Evolutionary conservation across 2,113 vertebrate species (phyloP).

Genomic region (Cyprinodon brontotheroides): DNA sequence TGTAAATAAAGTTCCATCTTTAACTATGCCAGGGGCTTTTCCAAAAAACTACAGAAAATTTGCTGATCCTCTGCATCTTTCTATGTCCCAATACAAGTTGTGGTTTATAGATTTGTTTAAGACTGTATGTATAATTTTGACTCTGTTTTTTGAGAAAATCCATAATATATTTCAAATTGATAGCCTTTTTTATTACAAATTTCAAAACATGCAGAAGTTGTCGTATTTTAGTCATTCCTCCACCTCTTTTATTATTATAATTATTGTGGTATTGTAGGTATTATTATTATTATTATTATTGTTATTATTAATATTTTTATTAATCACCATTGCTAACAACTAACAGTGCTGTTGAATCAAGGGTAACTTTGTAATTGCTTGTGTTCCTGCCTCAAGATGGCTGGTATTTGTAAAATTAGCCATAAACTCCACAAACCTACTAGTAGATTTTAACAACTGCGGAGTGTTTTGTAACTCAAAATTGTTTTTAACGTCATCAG

Average conservation of each 20-base stretch:
- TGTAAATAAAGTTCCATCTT: too few relatives aligned
- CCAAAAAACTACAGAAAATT: too few relatives aligned
- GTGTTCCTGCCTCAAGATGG: slow-evolving; percentile 16
- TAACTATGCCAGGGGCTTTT: too few relatives aligned
- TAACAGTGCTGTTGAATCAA: slow-evolving; percentile 6
- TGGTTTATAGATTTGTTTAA: background rate
- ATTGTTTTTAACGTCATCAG: background rate
- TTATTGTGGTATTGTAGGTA: background rate
- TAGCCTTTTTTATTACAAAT: background rate
- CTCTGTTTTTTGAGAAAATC: background rate
- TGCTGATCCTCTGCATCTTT: background rate
- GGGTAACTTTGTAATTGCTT: slow-evolving; percentile 17
- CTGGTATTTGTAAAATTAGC: slow-evolving; percentile 36
- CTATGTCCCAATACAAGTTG: background rate
- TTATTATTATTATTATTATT: too few relatives aligned
- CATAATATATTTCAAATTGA: background rate
- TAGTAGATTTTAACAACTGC: slow-evolving; percentile 21
- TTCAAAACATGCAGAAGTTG: background rate
- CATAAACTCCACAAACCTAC: slow-evolving; percentile 46
- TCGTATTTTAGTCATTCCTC: background rate
- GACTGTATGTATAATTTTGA: background rate
- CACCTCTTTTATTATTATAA: background rate
- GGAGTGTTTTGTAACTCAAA: slow-evolving; percentile 37
- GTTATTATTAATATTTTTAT: background rate
- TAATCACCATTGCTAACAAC: background rate